These are phyloP conservation scores for Drosophila pseudotalamancana DNA, from an alignment of 2,888 invertebrate genomes.

Conservation along the genomic window DNA sequence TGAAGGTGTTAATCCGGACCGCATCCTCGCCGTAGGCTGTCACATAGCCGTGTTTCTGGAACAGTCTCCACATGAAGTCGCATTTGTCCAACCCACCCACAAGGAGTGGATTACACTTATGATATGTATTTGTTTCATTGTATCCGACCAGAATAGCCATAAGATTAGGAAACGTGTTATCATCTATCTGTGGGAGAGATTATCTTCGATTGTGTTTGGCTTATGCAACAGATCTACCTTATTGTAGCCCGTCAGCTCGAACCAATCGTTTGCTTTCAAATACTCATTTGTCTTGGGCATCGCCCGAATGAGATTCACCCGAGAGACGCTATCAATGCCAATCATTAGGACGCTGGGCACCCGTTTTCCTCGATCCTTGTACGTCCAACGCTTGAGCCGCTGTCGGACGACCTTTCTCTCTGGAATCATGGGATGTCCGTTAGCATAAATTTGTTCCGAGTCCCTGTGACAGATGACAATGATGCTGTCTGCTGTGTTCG, in stretches of 20 bases:
- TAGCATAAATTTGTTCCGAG: slow-evolving; percentile 77
- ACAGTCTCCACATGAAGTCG: slow-evolving; percentile 91
- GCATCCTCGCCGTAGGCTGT: slow-evolving; percentile 93
- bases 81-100: slow-evolving; percentile 88
- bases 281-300: slow-evolving; percentile 90
- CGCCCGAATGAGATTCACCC: slow-evolving; percentile 90
- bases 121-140: slow-evolving; percentile 84
- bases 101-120: slow-evolving; percentile 85
- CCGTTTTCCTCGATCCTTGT: slow-evolving; percentile 17
- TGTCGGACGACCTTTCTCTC: slow-evolving; percentile 85
- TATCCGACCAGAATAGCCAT: slow-evolving; percentile 92
- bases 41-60: slow-evolving; percentile 88
- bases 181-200: slow-evolving; percentile 87
- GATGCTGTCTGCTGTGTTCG: slow-evolving; percentile 84
- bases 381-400: slow-evolving; percentile 79
- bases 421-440: slow-evolving; percentile 86
- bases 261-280: slow-evolving; percentile 89
- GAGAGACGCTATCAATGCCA: slow-evolving; percentile 94
- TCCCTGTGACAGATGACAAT: slow-evolving; percentile 85
- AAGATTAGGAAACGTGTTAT: slow-evolving; percentile 95
- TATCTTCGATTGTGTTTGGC: neutral
- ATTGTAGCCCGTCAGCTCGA: slow-evolving; percentile 90
- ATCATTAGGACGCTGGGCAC: slow-evolving; percentile 89
- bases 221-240: slow-evolving; percentile 84
- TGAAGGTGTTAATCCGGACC: slow-evolving; percentile 88